Percentiles rank a stretch among this genome's conserved stretches.
These are phyloP conservation scores for Drosophila hamatofila DNA, from an alignment of 2,888 invertebrate genomes.

Conservation along the genomic window DNA sequence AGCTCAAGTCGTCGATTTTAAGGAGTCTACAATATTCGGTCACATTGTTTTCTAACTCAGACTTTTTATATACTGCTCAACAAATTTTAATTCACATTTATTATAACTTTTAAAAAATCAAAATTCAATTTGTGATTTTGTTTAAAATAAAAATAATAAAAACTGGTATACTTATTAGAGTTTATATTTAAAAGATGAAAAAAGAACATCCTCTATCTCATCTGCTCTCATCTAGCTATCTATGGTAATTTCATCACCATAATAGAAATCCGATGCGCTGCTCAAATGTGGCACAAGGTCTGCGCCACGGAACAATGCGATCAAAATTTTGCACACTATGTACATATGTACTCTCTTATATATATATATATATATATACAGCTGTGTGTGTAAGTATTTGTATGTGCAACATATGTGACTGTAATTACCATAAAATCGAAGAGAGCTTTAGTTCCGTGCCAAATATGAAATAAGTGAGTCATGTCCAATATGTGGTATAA, in stretches of 20 bases:
- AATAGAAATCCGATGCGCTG: conserved; percentile 28
- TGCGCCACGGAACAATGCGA: conserved; percentile 56
- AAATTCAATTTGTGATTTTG: conserved; percentile 1
- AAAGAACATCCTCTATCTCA: background rate
- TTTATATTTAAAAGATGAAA: background rate
- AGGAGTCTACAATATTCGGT: background rate
- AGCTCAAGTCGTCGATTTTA: conserved; percentile 12
- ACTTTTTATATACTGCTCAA: background rate
- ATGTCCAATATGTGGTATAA: conserved; percentile 19
- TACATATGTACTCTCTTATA: conserved; percentile 1
- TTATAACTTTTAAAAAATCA: background rate
- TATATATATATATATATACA: background rate
- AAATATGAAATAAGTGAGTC: conserved; percentile 52
- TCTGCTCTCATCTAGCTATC: conserved; percentile 4
- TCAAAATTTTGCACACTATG: conserved; percentile 31
- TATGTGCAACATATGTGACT: conserved; percentile 14
- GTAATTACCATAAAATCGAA: conserved; percentile 55
- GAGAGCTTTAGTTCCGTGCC: conserved; percentile 56
- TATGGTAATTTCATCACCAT: conserved; percentile 22
- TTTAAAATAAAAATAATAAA: background rate
- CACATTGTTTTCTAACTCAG: background rate
- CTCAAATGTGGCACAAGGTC: conserved; percentile 64
- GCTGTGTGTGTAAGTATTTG: background rate
- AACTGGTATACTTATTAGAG: too few species aligned
- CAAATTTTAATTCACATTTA: background rate